Percentiles rank a stretch among this genome's conserved stretches.
phyloP scores from a whole-genome alignment of 2,888 invertebrate genomes.

The Xanthostigma xanthostigma region DNA sequence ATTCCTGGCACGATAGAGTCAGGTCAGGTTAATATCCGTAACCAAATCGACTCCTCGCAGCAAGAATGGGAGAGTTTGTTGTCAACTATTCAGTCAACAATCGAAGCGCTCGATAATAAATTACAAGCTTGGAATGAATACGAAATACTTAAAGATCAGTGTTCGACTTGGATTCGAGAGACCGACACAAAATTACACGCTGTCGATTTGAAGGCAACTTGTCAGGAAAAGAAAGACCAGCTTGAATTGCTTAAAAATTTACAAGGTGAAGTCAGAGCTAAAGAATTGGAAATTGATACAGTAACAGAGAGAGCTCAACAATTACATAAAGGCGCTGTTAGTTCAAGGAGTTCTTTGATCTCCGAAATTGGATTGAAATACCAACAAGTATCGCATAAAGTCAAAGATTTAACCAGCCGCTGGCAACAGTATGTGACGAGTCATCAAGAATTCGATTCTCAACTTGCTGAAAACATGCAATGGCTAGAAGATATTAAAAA shows the following conservation, averaged over 20 bases:
- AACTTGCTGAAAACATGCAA: constrained; percentile 60
- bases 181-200: constrained; percentile 79
- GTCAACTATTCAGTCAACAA: constrained; percentile 60
- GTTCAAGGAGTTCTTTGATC: constrained; percentile 65
- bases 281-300: constrained; percentile 83
- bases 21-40: constrained; percentile 72
- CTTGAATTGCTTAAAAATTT: constrained; percentile 61
- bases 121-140: constrained; percentile 86
- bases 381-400: constrained; percentile 75
- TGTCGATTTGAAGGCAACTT: constrained; percentile 68
- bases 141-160: constrained; percentile 72
- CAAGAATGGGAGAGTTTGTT: constrained; percentile 80
- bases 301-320: constrained; percentile 84
- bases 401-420: constrained; percentile 77
- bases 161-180: constrained; percentile 74
- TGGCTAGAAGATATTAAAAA: constrained; percentile 74
- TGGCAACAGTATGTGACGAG: constrained; percentile 86
- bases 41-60: constrained; percentile 75
- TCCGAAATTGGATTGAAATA: constrained; percentile 87
- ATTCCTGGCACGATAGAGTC: constrained; percentile 70
- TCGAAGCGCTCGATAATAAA: constrained; percentile 66
- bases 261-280: constrained; percentile 80
- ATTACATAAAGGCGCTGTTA: constrained; percentile 56
- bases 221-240: constrained; percentile 72
- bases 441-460: constrained; percentile 76